Evolutionary conservation across 2,797 vertebrate species (phyloP), one percentile per base, ranked within the genome.

Genomic region (Tauraco hartlaubi): DNA sequence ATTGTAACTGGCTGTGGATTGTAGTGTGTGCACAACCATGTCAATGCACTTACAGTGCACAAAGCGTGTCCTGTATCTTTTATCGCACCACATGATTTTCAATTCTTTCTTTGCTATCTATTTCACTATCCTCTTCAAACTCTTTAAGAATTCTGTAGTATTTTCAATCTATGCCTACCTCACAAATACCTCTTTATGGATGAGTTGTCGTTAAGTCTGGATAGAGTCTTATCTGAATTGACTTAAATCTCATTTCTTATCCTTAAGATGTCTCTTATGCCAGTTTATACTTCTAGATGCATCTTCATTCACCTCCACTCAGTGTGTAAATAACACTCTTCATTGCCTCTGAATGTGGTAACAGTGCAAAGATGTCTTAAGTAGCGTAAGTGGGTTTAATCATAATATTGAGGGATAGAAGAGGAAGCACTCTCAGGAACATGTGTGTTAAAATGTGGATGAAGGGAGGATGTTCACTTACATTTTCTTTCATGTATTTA

Each of bases 331-430:
- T 89, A 87, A 71, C 37, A 33, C 51, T 76, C 78, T 69, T 85
- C n/a, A 18, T 77, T 88, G 49, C 20, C 31, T 93, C 85, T 93
- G 68, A 84, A 68, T 66, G 54, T 29, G 85, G 71, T 62, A 82
- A 68, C 74, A 91, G 46, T 51, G 52, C 76, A 93, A 61, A 73
- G 54, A 74, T 68, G 62, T 68, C 88, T 90, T 68, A 94, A 93
- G 76, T 77, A 90, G 44, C 37, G 1, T 90, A 88, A 93, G 69
- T 93, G 73, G 44, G 8, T 88, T 85, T 80, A 91, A 71, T 91
- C 72, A 80, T 63, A 83, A 92, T 88, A 88, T 44, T 85, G 69
- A 54, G 58, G 68, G 17, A 77, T 9, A 80, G 49, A 85, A 77
- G 72, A 72, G 39, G 63, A 66, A 62, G 39, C 66, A 41, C 68